Percentiles rank a stretch among this genome's conserved stretches.
Evolutionary conservation across 2,888 invertebrate genomes (phyloP).

Genomic region (Baccha elongata): DNA sequence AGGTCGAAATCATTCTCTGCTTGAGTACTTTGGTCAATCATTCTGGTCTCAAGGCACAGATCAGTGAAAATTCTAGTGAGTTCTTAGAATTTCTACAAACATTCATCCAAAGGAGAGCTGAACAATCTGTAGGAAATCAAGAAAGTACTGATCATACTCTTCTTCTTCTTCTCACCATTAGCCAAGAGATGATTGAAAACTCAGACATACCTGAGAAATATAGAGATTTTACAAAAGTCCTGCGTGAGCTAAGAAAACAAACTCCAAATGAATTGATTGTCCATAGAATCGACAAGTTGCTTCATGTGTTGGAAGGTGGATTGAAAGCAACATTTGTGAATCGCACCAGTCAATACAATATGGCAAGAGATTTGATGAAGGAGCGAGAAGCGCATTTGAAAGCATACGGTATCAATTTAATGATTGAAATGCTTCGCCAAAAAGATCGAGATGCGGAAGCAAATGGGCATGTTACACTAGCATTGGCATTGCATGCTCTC

Average conservation of each 20-base stretch:
- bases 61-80: slow-evolving; percentile 77
- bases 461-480: slow-evolving; percentile 79
- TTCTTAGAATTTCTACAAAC: slow-evolving; percentile 77
- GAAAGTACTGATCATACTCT: slow-evolving; percentile 76
- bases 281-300: slow-evolving; percentile 75
- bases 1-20: slow-evolving; percentile 78
- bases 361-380: slow-evolving; percentile 78
- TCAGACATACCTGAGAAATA: slow-evolving; percentile 66
- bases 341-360: slow-evolving; percentile 66
- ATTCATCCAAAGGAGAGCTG: slow-evolving; percentile 72
- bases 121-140: slow-evolving; percentile 30
- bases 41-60: slow-evolving; percentile 78
- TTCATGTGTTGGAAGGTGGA: slow-evolving; percentile 72
- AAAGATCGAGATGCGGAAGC: slow-evolving; percentile 77
- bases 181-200: slow-evolving; percentile 78
- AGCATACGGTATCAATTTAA: slow-evolving; percentile 80
- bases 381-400: slow-evolving; percentile 79
- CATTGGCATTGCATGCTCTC: slow-evolving; percentile 78
- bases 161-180: slow-evolving; percentile 76
- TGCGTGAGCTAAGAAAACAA: slow-evolving; percentile 67
- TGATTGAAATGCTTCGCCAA: slow-evolving; percentile 78
- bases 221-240: slow-evolving; percentile 64
- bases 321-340: slow-evolving; percentile 40
- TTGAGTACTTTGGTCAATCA: slow-evolving; percentile 79
- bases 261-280: slow-evolving; percentile 74